Evolutionary conservation across 2,113 vertebrate species (phyloP), one percentile per base, ranked within the genome.

Genomic region (Neomonachus schauinslandi): DNA sequence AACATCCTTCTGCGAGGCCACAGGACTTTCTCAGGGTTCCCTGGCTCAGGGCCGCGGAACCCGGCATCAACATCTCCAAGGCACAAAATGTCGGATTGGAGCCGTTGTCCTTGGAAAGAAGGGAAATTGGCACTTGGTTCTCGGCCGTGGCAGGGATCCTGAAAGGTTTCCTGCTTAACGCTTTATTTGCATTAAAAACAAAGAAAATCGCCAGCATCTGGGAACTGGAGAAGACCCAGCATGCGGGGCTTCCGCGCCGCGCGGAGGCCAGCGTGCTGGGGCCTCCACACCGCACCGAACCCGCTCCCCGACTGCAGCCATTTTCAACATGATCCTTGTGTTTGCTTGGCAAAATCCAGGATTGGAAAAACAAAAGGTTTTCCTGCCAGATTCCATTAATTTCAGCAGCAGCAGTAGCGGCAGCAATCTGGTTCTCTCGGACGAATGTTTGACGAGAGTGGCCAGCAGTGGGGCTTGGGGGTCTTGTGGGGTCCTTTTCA

Each of bases 381-480:
- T 98, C 98, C 97, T 99, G 98, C 99, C 99, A 99, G 98, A 98
- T 98, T 98, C 98, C 98, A 98, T 99, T 98, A 97, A 99, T 99
- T 99, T 98, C 98, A 95, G 97, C 93, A 95, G 97, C 95, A 74
- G 87, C 46, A 53, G 95, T 31, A 98, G 98, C 97, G 97, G 98
- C 98, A 97, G 98, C 98, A 98, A 98, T 98, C 98, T 98, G 98
- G 97, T 99, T 98, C 98, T 98, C 97, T 98, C 93, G 72, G 97
- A 98, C 97, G 98, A 97, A 97, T 97, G 14, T 98, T 97, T 98
- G 98, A 97, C 94, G 98, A 98, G 98, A 98, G 98, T 85, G 97
- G 97, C 97, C 96, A 80, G 96, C 98, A 98, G 95, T 97, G 98
- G 98, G 97, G 97, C 93, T 97, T 87, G 89, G 91, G 92, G 96